A percentile compares a stretch with the other conserved stretches of the same genome.
These are phyloP conservation scores for Drosophila parabipectinata DNA, from an alignment of 1,140 invertebrate genomes.

Conservation along the genomic window DNA sequence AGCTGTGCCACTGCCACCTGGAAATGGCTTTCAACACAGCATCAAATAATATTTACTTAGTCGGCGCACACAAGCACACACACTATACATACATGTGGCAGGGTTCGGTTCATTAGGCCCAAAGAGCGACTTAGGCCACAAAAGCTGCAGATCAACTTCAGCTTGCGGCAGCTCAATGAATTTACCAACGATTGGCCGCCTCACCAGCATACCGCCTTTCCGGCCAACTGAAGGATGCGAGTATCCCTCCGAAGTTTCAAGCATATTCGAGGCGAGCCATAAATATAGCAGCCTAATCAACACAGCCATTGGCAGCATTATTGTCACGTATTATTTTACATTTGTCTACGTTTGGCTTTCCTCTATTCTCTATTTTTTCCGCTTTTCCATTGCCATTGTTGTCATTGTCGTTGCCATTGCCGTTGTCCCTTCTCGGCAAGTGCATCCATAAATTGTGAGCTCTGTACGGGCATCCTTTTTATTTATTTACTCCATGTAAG, in stretches of 20 bases:
- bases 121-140: conserved; percentile 57
- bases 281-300: conserved; percentile 76
- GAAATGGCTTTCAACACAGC: conserved; percentile 77
- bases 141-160: conserved; percentile 60
- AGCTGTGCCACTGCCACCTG: conserved; percentile 49
- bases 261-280: conserved; percentile 30
- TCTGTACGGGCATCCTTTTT: conserved; percentile 49
- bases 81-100: conserved; percentile 14
- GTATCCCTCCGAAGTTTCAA: not conserved
- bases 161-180: conserved; percentile 67
- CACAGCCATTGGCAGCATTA: conserved; percentile 69
- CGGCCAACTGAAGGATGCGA: not conserved
- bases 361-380: not conserved
- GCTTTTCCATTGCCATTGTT: conserved; percentile 10
- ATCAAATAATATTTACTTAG: conserved; percentile 81
- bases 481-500: conserved; percentile 72
- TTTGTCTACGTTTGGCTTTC: conserved; percentile 63
- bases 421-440: conserved; percentile 42
- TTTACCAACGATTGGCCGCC: conserved; percentile 49
- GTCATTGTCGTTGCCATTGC: not conserved
- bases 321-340: conserved; percentile 78
- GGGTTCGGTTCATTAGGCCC: conserved; percentile 71
- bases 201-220: not conserved
- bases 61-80: conserved; percentile 22
- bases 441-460: conserved; percentile 57